These are phyloP conservation scores for Alethe diademata DNA, from an alignment of 2,113 vertebrate genomes.

Conservation along the genomic window DNA sequence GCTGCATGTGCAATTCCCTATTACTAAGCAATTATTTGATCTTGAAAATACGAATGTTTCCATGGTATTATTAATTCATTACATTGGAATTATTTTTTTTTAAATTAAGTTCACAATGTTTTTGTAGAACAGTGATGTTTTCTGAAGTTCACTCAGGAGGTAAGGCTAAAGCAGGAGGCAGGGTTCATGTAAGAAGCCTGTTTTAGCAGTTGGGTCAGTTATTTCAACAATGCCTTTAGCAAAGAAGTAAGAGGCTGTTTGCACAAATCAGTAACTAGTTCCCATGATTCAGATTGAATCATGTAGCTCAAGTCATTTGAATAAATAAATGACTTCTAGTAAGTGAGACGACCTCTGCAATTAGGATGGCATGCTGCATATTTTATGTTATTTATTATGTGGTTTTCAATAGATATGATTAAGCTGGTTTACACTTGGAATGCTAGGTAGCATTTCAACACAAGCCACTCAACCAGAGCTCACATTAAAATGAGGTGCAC, in stretches of 20 bases:
- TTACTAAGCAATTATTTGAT: background rate
- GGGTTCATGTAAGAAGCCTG: conserved; percentile 28
- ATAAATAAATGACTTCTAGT: conserved; percentile 29
- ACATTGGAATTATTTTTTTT: background rate
- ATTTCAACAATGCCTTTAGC: conserved; percentile 49
- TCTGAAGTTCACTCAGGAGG: background rate
- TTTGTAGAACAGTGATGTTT: background rate
- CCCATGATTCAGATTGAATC: conserved; percentile 43
- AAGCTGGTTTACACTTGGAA: conserved; percentile 15
- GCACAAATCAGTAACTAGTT: conserved; percentile 20
- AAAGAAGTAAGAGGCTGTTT: conserved; percentile 10
- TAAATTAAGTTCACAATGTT: background rate
- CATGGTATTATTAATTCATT: background rate
- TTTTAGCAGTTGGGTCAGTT: conserved; percentile 43
- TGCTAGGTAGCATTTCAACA: conserved; percentile 22
- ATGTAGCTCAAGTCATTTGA: conserved; percentile 26
- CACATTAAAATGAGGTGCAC: background rate
- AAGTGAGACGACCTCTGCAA: conserved; percentile 18
- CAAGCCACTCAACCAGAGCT: conserved; percentile 6
- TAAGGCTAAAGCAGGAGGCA: background rate
- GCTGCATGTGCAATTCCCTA: background rate
- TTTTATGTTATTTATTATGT: conserved; percentile 20
- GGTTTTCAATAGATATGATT: conserved; percentile 19
- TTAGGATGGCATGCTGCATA: conserved; percentile 1
- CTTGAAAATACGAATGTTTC: background rate